Conservation (phyloP, 2,888 invertebrate species). For the Campoletis raptor region DNA sequence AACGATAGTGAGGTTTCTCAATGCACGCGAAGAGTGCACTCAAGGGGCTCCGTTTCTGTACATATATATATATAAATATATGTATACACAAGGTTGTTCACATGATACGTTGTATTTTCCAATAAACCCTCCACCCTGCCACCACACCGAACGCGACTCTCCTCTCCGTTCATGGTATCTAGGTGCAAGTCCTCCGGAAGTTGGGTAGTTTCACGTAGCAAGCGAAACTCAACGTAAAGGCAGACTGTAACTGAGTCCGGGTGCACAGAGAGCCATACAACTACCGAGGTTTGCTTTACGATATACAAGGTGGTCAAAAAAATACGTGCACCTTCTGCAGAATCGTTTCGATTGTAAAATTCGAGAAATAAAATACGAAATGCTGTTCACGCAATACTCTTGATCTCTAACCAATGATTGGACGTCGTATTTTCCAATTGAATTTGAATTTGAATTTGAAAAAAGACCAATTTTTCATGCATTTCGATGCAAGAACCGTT, state of each 20-base stretch:
- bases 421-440: neutral
- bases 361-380: neutral
- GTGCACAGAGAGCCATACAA: conserved; percentile 8
- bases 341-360: neutral
- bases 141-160: conserved; percentile 7
- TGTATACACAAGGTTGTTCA: neutral
- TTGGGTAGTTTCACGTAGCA: conserved; percentile 45
- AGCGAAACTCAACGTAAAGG: conserved; percentile 28
- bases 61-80: neutral
- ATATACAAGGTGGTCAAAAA: conserved; percentile 11
- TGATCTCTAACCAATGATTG: neutral
- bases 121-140: conserved; percentile 1
- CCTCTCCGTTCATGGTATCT: conserved; percentile 33
- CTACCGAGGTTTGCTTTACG: conserved; percentile 18
- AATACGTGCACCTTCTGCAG: neutral
- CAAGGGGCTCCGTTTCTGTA: conserved; percentile 25
- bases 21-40: conserved; percentile 49
- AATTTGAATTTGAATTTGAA: too few relatives aligned
- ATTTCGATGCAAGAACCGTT: too few relatives aligned
- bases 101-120: conserved; percentile 52
- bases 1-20: conserved; percentile 32
- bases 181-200: conserved; percentile 42
- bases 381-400: neutral
- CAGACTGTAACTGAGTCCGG: conserved; percentile 3
- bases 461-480: too few relatives aligned